Evolutionary conservation across 2,888 invertebrate species (phyloP), one percentile per base, ranked within the genome.

Genomic region (Patella pellucida): DNA sequence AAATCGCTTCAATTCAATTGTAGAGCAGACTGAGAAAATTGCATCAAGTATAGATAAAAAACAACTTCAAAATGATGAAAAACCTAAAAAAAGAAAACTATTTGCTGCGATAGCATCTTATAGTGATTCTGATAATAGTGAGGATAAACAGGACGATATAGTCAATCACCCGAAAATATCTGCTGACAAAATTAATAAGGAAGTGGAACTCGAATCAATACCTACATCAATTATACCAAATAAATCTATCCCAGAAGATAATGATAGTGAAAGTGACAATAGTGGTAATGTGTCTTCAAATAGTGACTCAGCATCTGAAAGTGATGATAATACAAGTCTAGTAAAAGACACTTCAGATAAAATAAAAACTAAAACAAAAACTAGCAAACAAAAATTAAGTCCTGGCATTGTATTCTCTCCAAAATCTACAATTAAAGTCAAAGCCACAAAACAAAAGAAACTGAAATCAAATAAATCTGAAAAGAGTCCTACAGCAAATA

Each of bases 121-220:
- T 7, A 69, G 68, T 56, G 74, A 69, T 62, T 68, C n/a, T 19
- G 52, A 9, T 56, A 78, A 74, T 5, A 76, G 67, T 68, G 76
- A 31, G 7, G 74, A 70, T 15, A 72, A 62, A 41, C 41, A 41
- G 41, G 41, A 41, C 1, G 41, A 41, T 41, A 41, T 41, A 41
- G 41, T 41, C 41, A 41, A 41, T 41, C 7, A 7, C 9, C 41
- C 9, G 41, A 41, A 41, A 41, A 41, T 9, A 41, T 41, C 41
- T 41, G 7, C 41, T 9, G 41, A 41, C 7, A 41, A 9, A 41
- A 41, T 41, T 41, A 41, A 41, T 41, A 41, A 41, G 41, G 1
- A 41, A 41, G 41, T 41, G 41, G 9, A 41, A 41, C 41, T 41
- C 41, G 9, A 9, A 41, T 41, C 41, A 41, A 41, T 41, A 41